These are phyloP conservation scores for Noctuana brunneofusca DNA, from an alignment of 2,888 invertebrate species.

Conservation along the genomic window DNA sequence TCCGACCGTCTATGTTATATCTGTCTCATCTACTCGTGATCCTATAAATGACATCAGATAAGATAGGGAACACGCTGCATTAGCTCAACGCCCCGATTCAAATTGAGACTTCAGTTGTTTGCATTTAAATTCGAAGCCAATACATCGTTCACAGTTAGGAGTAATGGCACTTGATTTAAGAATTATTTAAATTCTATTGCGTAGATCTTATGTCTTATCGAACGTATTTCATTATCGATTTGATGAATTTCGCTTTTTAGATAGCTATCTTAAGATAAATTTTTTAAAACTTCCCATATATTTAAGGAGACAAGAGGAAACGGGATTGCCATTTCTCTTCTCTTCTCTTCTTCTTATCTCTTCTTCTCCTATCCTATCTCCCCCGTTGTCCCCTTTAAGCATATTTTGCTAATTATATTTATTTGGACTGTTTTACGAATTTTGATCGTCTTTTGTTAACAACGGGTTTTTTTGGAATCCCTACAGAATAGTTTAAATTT, in stretches of 20 bases:
- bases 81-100: constrained; percentile 51
- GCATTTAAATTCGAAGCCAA: constrained; percentile 45
- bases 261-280: background rate
- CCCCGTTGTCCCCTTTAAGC: too few relatives aligned
- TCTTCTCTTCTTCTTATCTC: too few relatives aligned
- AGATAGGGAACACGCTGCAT: constrained; percentile 58
- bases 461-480: too few relatives aligned
- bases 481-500: too few relatives aligned
- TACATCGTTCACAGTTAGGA: constrained; percentile 37
- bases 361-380: too few relatives aligned
- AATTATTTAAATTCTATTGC: constrained; percentile 20
- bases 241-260: constrained; percentile 9
- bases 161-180: constrained; percentile 13
- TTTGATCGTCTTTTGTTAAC: too few relatives aligned
- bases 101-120: constrained; percentile 50
- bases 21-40: constrained; percentile 77
- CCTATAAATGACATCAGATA: constrained; percentile 80
- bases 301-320: too few relatives aligned
- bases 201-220: constrained; percentile 17
- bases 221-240: constrained; percentile 1
- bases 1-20: constrained; percentile 70
- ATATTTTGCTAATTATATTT: too few relatives aligned
- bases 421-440: too few relatives aligned
- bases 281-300: too few relatives aligned
- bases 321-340: too few relatives aligned